phyloP scores from a whole-genome alignment of 2,888 invertebrate genomes.

The Meteorus cinctellus region DNA sequence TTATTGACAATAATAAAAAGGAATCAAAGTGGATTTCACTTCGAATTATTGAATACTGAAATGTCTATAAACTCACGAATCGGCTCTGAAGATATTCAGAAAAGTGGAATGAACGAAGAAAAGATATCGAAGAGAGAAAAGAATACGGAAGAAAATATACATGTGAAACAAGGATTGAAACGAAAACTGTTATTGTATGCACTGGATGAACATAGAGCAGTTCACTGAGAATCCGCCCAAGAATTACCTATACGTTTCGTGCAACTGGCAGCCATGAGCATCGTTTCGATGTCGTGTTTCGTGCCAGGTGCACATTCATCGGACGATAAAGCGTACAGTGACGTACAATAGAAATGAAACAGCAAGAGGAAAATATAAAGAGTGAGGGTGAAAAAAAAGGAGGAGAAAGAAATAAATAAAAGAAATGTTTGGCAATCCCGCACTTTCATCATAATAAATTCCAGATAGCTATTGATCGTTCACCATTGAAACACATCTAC shows the following conservation, averaged over 20 bases:
- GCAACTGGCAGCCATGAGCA: constrained; percentile 45
- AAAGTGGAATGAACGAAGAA: constrained; percentile 8
- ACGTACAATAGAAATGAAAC: background rate
- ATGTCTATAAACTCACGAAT: background rate
- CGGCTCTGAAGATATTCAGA: background rate
- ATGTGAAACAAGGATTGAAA: constrained; percentile 22
- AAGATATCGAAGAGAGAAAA: constrained; percentile 17
- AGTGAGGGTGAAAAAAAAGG: no score
- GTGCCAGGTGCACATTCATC: constrained; percentile 46
- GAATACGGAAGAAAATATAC: constrained; percentile 8
- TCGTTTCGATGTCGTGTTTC: constrained; percentile 37
- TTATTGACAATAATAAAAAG: no score
- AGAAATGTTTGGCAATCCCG: constrained; percentile 11
- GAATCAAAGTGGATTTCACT: no score
- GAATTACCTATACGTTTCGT: constrained; percentile 41
- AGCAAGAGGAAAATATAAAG: background rate
- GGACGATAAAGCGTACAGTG: constrained; percentile 32
- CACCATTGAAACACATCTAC: background rate
- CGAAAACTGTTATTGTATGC: constrained; percentile 37
- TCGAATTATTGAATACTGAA: no score
- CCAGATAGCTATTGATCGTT: constrained; percentile 10
- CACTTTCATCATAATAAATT: constrained; percentile 11
- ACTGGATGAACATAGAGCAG: constrained; percentile 7
- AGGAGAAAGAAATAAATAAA: background rate
- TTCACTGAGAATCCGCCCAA: constrained; percentile 27